These are phyloP conservation scores for Gymnocypris eckloni DNA, from an alignment of 2,797 vertebrate species.

Conservation along the genomic window DNA sequence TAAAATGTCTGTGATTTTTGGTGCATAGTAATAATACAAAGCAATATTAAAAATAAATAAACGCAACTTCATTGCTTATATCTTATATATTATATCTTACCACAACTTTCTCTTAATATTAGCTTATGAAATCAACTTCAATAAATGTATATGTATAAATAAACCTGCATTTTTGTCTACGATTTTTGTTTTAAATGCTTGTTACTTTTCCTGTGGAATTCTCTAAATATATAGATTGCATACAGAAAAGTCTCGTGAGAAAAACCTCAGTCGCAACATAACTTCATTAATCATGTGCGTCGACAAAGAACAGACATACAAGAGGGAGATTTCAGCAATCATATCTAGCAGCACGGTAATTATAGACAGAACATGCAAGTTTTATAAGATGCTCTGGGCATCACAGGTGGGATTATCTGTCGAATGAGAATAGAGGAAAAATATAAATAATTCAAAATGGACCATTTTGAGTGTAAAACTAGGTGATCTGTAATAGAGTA, in stretches of 20 bases:
- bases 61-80: conserved; percentile 6
- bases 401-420: not conserved
- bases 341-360: not conserved
- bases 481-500: not conserved
- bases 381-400: conserved; percentile 5
- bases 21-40: not conserved
- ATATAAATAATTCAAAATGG: conserved; percentile 2
- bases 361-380: not conserved
- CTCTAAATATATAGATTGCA: not conserved
- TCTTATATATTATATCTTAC: not conserved
- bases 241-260: not conserved
- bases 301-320: not conserved
- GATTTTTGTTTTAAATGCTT: not conserved
- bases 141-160: not conserved
- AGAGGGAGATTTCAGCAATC: not conserved
- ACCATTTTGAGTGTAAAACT: conserved; percentile 6
- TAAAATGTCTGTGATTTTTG: conserved; percentile 13
- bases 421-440: not conserved
- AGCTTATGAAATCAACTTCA: not conserved
- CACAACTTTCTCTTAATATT: not conserved
- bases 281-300: conserved; percentile 14
- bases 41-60: not conserved
- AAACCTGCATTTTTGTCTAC: not conserved
- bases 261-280: not conserved
- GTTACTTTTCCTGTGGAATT: not conserved